Percentiles rank a stretch among this genome's conserved stretches.
Conservation (phyloP, 1,140 invertebrate genomes). For the Neodiprion lecontei region DNA sequence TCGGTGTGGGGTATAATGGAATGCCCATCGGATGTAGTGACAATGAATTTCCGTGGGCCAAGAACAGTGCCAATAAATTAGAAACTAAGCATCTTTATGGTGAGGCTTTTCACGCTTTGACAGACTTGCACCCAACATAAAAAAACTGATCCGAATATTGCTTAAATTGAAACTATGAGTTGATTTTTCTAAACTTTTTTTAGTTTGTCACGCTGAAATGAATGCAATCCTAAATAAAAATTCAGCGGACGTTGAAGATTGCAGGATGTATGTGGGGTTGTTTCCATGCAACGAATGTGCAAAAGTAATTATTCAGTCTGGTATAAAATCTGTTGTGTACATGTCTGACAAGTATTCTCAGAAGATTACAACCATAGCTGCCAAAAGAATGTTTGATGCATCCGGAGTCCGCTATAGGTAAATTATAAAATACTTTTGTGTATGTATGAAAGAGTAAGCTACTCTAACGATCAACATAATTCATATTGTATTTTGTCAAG, state of each 20-base stretch:
- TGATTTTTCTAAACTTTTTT: constrained; percentile 47
- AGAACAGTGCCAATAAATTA: constrained; percentile 63
- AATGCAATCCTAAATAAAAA: constrained; percentile 97
- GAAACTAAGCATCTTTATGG: constrained; percentile 88
- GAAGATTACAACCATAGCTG: constrained; percentile 73
- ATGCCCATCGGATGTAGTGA: constrained; percentile 91
- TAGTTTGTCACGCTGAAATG: constrained; percentile 96
- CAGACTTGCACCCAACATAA: not conserved
- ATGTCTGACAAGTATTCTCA: constrained; percentile 80
- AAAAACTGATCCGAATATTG: constrained; percentile 10
- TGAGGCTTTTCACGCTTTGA: constrained; percentile 47
- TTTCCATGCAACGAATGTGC: constrained; percentile 98
- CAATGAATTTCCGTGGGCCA: constrained; percentile 88
- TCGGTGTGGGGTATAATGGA: constrained; percentile 96
- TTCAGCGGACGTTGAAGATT: constrained; percentile 75
- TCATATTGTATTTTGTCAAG: not conserved
- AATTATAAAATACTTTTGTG: constrained; percentile 14
- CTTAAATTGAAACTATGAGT: constrained; percentile 6
- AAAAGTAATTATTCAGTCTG: constrained; percentile 96
- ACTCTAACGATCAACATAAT: not conserved
- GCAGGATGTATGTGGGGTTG: constrained; percentile 84
- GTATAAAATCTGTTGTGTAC: constrained; percentile 83
- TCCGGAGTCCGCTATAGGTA: constrained; percentile 73
- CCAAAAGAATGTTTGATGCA: constrained; percentile 82
- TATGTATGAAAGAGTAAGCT: not conserved